Percentiles rank a stretch among this genome's conserved stretches.
Evolutionary conservation across 2,888 invertebrate genomes (phyloP).

Genomic region (Parthenolecanium corni): DNA sequence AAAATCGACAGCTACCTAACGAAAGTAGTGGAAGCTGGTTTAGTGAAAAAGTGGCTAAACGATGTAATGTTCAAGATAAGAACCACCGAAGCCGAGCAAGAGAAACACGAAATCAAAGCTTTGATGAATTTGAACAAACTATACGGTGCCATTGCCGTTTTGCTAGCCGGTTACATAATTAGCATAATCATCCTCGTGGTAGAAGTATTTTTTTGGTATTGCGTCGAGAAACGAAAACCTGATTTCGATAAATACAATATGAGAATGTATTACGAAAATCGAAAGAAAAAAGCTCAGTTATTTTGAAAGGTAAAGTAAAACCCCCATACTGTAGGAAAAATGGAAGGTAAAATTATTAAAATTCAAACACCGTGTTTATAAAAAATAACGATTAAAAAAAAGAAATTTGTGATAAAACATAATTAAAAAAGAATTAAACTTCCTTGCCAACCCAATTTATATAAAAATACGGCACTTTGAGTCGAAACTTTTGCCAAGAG

Average conservation of each 20-base stretch:
- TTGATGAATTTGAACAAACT: constrained; percentile 65
- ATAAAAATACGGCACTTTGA: background rate
- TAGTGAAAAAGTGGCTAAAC: constrained; percentile 65
- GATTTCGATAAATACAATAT: constrained; percentile 57
- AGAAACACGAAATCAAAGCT: constrained; percentile 53
- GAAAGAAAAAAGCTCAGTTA: too few species aligned
- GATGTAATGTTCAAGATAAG: constrained; percentile 55
- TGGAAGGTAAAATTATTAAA: too few species aligned
- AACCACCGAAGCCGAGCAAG: constrained; percentile 38
- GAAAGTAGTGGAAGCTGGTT: constrained; percentile 59
- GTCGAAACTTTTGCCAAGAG: too few species aligned
- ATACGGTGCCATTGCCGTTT: constrained; percentile 57
- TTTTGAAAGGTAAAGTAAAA: too few species aligned
- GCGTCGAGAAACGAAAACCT: constrained; percentile 53
- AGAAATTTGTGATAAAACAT: background rate
- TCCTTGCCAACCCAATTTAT: background rate
- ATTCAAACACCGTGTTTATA: background rate
- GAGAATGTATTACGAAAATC: constrained; percentile 42
- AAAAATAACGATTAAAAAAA: background rate
- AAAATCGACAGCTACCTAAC: constrained; percentile 40
- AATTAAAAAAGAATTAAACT: background rate
- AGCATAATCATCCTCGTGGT: constrained; percentile 46
- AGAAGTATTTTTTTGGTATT: constrained; percentile 57
- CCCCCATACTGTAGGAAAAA: too few species aligned
- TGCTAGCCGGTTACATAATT: constrained; percentile 56